These are phyloP conservation scores for Motacilla tschutschensis DNA, from an alignment of 2,113 vertebrate species.

Conservation along the genomic window DNA sequence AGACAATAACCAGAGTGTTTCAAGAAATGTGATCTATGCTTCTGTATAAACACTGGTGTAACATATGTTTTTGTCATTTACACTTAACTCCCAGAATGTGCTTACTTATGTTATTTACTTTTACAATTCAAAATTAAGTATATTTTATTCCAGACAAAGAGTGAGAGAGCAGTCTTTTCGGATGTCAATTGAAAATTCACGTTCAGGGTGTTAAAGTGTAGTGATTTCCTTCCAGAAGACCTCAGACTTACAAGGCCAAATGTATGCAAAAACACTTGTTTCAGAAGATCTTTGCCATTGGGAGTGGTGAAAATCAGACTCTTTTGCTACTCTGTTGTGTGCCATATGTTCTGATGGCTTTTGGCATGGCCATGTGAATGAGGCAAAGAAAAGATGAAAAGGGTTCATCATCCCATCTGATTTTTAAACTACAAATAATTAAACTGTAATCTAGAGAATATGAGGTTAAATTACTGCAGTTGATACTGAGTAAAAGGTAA, in stretches of 20 bases:
- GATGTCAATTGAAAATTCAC: not conserved
- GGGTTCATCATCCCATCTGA: fast-evolving
- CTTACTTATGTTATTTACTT: not conserved
- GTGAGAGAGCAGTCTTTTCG: not conserved
- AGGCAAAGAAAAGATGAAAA: not conserved
- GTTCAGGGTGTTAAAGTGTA: not conserved
- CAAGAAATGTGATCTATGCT: not conserved
- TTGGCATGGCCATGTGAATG: not conserved
- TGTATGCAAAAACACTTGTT: not conserved
- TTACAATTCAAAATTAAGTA: not conserved
- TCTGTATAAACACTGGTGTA: not conserved
- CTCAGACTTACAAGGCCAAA: not conserved
- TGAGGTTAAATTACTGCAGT: not conserved
- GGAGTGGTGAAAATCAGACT: not conserved
- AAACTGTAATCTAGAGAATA: not conserved
- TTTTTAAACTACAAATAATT: not conserved
- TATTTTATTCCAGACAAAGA: not conserved
- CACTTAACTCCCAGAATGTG: not conserved
- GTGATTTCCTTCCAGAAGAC: not conserved
- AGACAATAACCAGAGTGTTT: not conserved
- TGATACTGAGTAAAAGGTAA: not conserved
- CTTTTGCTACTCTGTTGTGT: not conserved
- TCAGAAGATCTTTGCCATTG: not conserved
- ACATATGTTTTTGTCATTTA: not conserved
- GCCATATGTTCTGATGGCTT: not conserved